Conservation (phyloP, 2,113 vertebrate genomes). For the Dolichotis patagonum region DNA sequence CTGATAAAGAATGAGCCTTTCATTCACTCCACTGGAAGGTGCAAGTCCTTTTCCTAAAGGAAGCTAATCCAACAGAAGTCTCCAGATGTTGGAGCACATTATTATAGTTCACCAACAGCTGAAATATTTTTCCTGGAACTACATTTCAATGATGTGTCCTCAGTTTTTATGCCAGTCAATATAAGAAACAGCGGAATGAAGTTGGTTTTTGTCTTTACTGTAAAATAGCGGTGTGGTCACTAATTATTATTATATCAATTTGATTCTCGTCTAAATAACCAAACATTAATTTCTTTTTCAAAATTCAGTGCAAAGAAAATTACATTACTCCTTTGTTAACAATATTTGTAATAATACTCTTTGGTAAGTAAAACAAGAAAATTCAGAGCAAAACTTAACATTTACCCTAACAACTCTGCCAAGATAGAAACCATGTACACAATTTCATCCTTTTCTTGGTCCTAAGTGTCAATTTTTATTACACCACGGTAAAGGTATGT, state of each 20-base stretch:
- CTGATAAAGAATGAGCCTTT: not conserved
- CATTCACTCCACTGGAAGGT: not conserved
- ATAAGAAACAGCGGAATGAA: constrained; percentile 11
- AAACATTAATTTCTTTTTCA: not conserved
- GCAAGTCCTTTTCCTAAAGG: not conserved
- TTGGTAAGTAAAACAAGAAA: not conserved
- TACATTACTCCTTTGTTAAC: not conserved
- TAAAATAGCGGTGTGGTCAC: constrained; percentile 28
- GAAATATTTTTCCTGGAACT: not conserved
- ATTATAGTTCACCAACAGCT: not conserved
- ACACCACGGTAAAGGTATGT: not conserved
- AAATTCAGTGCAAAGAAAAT: constrained; percentile 11
- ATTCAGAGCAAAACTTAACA: not conserved
- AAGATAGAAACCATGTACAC: not conserved
- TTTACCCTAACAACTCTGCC: not conserved
- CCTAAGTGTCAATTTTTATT: not conserved
- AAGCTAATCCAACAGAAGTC: not conserved
- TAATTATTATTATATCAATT: not conserved
- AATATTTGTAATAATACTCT: not conserved
- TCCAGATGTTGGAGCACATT: not conserved
- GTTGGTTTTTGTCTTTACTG: not conserved
- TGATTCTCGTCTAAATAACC: not conserved
- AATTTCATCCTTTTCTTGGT: not conserved
- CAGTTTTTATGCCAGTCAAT: constrained; percentile 1
- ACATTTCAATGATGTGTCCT: constrained; percentile 5